Percentiles rank a stretch among this genome's conserved stretches.
These are phyloP conservation scores for Acanthurus tractus DNA, from an alignment of 2,797 vertebrate species.

Conservation along the genomic window DNA sequence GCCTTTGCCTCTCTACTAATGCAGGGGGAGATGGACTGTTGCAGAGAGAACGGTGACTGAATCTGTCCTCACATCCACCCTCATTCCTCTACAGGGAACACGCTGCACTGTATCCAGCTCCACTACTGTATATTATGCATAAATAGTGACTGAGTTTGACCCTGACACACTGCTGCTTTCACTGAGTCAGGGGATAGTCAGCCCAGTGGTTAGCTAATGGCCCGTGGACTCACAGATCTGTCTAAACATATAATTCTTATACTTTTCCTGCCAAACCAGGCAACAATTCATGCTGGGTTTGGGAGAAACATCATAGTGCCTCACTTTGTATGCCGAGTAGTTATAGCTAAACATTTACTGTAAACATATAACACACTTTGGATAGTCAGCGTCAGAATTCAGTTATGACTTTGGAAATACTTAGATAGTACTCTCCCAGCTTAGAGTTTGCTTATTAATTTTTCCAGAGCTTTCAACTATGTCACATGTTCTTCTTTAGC, in stretches of 20 bases:
- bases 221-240: conserved; percentile 50
- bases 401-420: neutral
- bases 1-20: conserved; percentile 54
- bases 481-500: neutral
- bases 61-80: conserved; percentile 43
- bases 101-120: conserved; percentile 23
- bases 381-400: neutral
- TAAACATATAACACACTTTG: neutral
- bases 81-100: conserved; percentile 44
- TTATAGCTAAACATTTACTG: neutral
- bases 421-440: too few species aligned
- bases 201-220: conserved; percentile 64
- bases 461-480: neutral
- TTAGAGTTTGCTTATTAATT: neutral
- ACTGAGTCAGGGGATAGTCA: conserved; percentile 68
- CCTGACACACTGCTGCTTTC: conserved; percentile 66
- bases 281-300: conserved; percentile 11
- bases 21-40: conserved; percentile 51
- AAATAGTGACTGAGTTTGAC: conserved; percentile 62
- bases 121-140: conserved; percentile 55
- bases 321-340: neutral
- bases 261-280: neutral
- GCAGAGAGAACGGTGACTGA: conserved; percentile 47
- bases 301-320: neutral
- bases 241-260: conserved; percentile 25